A percentile compares a stretch with the other conserved stretches of the same genome.
These are phyloP conservation scores for Chelmon rostratus DNA, from an alignment of 2,797 vertebrate genomes.

Conservation along the genomic window DNA sequence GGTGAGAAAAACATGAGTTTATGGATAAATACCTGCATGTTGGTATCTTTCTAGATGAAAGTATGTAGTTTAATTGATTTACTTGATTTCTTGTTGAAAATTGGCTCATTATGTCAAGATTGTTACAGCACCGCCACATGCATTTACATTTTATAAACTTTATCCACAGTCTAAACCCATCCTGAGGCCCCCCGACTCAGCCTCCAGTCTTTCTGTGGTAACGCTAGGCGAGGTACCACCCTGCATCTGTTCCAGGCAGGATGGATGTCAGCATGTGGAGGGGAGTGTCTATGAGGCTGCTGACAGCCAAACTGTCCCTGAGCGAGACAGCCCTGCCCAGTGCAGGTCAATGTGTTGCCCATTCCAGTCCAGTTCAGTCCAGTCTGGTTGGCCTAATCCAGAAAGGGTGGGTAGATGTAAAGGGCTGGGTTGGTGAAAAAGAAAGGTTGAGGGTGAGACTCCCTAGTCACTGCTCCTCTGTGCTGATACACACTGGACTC, in stretches of 20 bases:
- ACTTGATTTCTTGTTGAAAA: not conserved
- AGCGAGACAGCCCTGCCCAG: constrained; percentile 46
- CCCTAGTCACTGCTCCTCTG: constrained; percentile 35
- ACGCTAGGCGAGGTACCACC: constrained; percentile 46
- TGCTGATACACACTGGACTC: constrained; percentile 66
- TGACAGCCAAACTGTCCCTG: constrained; percentile 78
- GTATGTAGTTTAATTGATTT: not conserved
- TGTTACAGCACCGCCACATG: not conserved
- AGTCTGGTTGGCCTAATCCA: constrained; percentile 35
- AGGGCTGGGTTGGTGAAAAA: constrained; percentile 55
- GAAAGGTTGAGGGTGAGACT: constrained; percentile 51
- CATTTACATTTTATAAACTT: constrained; percentile 4
- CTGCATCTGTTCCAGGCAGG: constrained; percentile 77
- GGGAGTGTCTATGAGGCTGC: constrained; percentile 70
- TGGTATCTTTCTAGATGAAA: not conserved
- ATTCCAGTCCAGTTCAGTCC: constrained; percentile 40
- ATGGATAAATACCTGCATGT: not conserved
- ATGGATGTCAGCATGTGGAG: constrained; percentile 75
- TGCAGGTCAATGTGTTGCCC: constrained; percentile 56
- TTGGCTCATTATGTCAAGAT: not conserved
- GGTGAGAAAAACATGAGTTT: not conserved
- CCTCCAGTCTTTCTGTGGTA: constrained; percentile 9
- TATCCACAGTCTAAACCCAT: not conserved
- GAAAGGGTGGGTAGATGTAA: constrained; percentile 36
- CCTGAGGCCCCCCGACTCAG: not conserved